Conservation (phyloP, 1,140 invertebrate genomes). For the Trichonephila clavipes region DNA sequence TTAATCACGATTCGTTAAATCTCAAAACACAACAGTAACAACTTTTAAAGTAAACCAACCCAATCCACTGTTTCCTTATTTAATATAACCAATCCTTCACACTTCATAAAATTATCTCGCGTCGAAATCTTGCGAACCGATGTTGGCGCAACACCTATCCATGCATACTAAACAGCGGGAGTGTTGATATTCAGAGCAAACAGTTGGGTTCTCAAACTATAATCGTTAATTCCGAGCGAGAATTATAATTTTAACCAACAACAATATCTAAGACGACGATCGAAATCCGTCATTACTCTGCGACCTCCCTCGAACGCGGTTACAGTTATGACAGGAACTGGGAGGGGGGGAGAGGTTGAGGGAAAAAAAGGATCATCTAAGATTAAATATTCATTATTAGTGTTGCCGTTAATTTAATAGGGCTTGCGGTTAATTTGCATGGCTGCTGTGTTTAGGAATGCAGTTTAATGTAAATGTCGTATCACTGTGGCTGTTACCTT, state of each 20-base stretch:
- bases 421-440: slow-evolving; percentile 65
- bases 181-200: not conserved
- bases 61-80: no score
- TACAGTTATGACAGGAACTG: not conserved
- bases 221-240: not conserved
- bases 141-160: not conserved
- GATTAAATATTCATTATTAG: slow-evolving; percentile 72
- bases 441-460: slow-evolving; percentile 32
- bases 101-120: no score
- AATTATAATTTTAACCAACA: slow-evolving; percentile 10
- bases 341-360: not conserved
- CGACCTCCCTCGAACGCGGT: not conserved
- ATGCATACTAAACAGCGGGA: not conserved
- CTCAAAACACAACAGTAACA: no score
- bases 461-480: slow-evolving; percentile 61
- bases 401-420: slow-evolving; percentile 73
- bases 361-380: slow-evolving; percentile 37
- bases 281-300: slow-evolving; percentile 11
- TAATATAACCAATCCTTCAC: no score
- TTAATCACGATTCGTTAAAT: no score
- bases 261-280: not conserved
- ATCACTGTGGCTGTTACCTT: slow-evolving; percentile 42
- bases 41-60: no score
- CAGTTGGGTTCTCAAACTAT: not conserved
- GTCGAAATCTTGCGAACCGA: no score